Conservation (phyloP, 2,797 vertebrate species). For the Lophius americanus region DNA sequence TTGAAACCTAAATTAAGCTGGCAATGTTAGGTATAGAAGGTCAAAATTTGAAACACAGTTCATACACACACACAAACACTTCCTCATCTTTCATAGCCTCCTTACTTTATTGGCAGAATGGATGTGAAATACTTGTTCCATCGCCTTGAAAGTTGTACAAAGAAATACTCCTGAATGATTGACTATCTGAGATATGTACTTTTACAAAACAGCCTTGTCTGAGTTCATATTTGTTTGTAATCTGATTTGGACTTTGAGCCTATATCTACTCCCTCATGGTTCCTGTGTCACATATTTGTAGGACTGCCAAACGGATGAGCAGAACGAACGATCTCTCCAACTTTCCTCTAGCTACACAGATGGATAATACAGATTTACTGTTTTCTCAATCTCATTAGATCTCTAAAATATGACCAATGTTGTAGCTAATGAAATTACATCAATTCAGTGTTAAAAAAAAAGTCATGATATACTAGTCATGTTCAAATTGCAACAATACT, state of each 20-base stretch:
- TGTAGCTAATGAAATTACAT: not conserved
- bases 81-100: too few species aligned
- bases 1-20: too few species aligned
- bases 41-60: too few species aligned
- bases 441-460: not conserved
- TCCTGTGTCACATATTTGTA: not conserved
- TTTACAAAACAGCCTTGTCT: not conserved
- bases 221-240: not conserved
- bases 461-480: not conserved
- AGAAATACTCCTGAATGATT: not conserved
- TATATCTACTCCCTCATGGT: not conserved
- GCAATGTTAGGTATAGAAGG: too few species aligned
- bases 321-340: not conserved
- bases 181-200: not conserved
- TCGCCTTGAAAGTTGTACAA: not conserved
- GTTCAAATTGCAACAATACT: not conserved
- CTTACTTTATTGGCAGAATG: too few species aligned
- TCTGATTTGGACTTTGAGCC: not conserved
- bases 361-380: not conserved
- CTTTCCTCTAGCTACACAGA: not conserved
- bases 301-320: not conserved
- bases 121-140: too few species aligned
- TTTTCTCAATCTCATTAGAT: not conserved
- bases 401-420: not conserved
- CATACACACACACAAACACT: too few species aligned